Base-by-base conservation (phyloP, 2,797 vertebrate genomes). In the Anguilla megastoma region DNA sequence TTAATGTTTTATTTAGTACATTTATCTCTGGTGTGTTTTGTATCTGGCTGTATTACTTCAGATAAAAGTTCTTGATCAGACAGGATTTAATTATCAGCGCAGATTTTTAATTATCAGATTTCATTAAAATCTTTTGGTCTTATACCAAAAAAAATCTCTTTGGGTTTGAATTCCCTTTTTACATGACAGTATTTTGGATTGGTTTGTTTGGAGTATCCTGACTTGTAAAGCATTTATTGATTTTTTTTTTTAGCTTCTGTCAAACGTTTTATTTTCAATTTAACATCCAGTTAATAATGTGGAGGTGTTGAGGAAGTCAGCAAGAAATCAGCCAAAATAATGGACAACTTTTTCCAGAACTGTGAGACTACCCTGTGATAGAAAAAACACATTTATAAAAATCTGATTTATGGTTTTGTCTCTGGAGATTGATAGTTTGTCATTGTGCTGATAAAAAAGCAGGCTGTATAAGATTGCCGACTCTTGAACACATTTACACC, bases 11-110 rank as follows among this genome's bases (percentile, higher is more conserved):
- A n/a, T 52, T 69, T 74, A 7, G 63, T 54, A n/a, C 27, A 33
- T 71, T 54, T 79, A 50, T 80, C 56, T 63, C 9, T 48, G 79
- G 63, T 30, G 56, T 87, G 33, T 50, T 84, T 33, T 33, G 27
- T 45, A 33, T 33, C 71, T 76, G 30, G 41, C 21, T 41, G 58
- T 71, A 36, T 87, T 87, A 36, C 33, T n/a, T 9, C 27, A 84
- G 45, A 50, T 82, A 50, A 48, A 82, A 82, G 41, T 79, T 41
- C 74, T 50, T 82, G 5, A 82, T 82, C 79, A 82, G 79, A 82
- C 36, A 45, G 6, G 76, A 48, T 45, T 80, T 24, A 80, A 24
- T 80, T 24, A 48, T 45, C 76, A 48, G 76, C n/a, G 24, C 41
- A 50, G 18, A 63, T 63, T 21, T 63, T 63, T 21, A 21, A 63